A percentile compares a stretch with the other conserved stretches of the same genome.
phyloP scores from a whole-genome alignment of 1,140 invertebrate genomes.

The Brachionus sp. region DNA sequence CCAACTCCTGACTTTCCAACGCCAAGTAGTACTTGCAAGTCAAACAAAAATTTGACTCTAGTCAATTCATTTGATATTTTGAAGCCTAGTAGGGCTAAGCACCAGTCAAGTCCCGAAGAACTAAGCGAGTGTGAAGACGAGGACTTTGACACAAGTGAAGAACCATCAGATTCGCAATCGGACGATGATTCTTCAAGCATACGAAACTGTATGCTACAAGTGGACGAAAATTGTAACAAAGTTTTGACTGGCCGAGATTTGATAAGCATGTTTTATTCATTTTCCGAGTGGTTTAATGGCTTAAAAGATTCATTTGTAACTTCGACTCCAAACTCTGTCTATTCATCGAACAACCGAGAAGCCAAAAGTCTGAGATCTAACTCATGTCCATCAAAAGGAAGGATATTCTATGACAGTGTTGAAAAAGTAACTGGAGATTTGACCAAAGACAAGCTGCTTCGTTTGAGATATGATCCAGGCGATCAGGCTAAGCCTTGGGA shows the following conservation, averaged over 20 bases:
- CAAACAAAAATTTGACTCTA: background rate
- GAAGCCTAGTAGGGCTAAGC: background rate
- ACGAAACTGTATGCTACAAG: background rate
- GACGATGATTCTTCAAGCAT: background rate
- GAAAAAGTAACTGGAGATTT: background rate
- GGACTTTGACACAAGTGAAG: background rate
- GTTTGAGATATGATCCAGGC: background rate
- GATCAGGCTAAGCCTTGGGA: background rate
- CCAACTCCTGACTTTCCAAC: background rate
- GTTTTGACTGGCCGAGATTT: background rate
- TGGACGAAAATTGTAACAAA: background rate
- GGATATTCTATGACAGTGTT: background rate
- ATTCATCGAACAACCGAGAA: background rate
- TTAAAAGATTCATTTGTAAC: background rate
- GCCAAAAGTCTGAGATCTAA: background rate
- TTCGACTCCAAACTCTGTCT: background rate
- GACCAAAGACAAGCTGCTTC: background rate
- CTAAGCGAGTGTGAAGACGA: background rate
- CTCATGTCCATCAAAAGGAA: background rate
- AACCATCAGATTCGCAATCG: background rate
- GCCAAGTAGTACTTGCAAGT: background rate
- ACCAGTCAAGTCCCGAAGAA: background rate
- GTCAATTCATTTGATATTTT: slow-evolving; percentile 15
- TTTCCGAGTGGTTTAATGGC: slow-evolving; percentile 21
- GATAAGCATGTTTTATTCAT: background rate